Percentiles rank a stretch among this genome's conserved stretches.
These are phyloP conservation scores for Actinopyga echinites DNA, from an alignment of 53 echinoderm and acorn worm genomes.

Conservation along the genomic window DNA sequence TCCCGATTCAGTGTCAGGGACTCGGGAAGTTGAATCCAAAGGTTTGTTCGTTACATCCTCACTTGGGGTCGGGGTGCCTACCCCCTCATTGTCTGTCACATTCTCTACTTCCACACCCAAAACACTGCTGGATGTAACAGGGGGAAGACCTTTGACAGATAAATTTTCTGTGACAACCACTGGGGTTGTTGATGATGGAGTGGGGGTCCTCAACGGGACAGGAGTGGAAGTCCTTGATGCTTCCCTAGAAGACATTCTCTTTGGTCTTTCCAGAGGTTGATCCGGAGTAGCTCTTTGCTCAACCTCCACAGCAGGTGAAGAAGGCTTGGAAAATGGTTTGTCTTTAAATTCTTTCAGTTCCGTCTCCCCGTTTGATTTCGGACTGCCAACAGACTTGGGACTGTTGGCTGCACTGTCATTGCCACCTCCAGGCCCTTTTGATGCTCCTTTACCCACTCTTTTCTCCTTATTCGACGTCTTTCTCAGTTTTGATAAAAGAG, in stretches of 20 bases:
- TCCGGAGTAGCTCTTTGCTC: not conserved
- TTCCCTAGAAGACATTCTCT: constrained; percentile 71
- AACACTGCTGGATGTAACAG: constrained; percentile 41
- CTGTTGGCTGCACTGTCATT: constrained; percentile 19
- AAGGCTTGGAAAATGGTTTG: constrained; percentile 10
- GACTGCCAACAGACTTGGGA: constrained; percentile 28
- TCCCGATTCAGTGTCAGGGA: constrained; percentile 17
- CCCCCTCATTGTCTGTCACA: constrained; percentile 9
- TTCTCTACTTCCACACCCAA: constrained; percentile 10
- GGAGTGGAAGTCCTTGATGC: constrained; percentile 52
- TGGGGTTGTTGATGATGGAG: constrained; percentile 65
- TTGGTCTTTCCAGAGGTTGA: constrained; percentile 17
- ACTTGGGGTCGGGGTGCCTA: not conserved
- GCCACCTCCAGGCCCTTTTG: not conserved
- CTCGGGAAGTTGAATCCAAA: not conserved
- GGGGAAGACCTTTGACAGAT: constrained; percentile 83
- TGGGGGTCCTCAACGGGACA: constrained; percentile 37
- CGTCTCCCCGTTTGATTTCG: not conserved
- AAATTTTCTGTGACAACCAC: constrained; percentile 88
- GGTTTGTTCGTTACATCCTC: not conserved
- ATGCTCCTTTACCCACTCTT: not conserved
- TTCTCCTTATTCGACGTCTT: constrained; percentile 45
- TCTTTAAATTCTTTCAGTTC: not conserved
- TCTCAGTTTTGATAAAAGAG: constrained; percentile 77
- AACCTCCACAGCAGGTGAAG: not conserved